Evolutionary conservation across 2,888 invertebrate genomes (phyloP).

Genomic region (Gastrophysa polygoni): DNA sequence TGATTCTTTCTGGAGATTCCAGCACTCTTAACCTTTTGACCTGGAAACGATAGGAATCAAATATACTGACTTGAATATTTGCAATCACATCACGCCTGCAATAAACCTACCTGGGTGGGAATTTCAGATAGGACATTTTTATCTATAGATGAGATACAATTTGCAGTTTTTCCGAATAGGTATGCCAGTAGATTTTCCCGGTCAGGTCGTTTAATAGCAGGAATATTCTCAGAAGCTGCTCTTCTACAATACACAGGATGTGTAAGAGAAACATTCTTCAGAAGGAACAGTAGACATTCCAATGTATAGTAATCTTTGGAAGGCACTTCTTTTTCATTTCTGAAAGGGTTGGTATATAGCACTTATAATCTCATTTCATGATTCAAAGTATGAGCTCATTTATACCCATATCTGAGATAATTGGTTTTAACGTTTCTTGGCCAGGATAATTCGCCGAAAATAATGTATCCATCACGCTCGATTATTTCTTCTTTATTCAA

Average conservation of each 20-base stretch:
- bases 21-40: slow-evolving; percentile 82
- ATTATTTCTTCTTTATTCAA: slow-evolving; percentile 97
- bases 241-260: slow-evolving; percentile 98
- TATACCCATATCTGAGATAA: slow-evolving; percentile 93
- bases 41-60: no score
- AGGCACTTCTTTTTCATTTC: slow-evolving; percentile 89
- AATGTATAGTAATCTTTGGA: slow-evolving; percentile 97
- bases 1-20: slow-evolving; percentile 75
- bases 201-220: slow-evolving; percentile 94
- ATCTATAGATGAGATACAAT: slow-evolving; percentile 93
- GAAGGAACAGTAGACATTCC: slow-evolving; percentile 92
- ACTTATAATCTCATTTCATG: no score
- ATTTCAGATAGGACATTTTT: slow-evolving; percentile 97
- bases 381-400: neutral
- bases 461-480: slow-evolving; percentile 93
- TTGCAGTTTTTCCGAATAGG: slow-evolving; percentile 92
- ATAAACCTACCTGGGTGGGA: slow-evolving; percentile 92
- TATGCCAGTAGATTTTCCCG: slow-evolving; percentile 94
- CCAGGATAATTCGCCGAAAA: slow-evolving; percentile 99
- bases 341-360: no score
- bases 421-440: slow-evolving; percentile 98
- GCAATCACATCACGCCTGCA: no score
- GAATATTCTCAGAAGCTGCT: slow-evolving; percentile 94
- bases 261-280: slow-evolving; percentile 89
- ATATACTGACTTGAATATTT: no score